Percentiles rank a stretch among this genome's conserved stretches.
phyloP scores from a whole-genome alignment of 2,888 invertebrate genomes.

The Drosophila parthenogenetica region DNA sequence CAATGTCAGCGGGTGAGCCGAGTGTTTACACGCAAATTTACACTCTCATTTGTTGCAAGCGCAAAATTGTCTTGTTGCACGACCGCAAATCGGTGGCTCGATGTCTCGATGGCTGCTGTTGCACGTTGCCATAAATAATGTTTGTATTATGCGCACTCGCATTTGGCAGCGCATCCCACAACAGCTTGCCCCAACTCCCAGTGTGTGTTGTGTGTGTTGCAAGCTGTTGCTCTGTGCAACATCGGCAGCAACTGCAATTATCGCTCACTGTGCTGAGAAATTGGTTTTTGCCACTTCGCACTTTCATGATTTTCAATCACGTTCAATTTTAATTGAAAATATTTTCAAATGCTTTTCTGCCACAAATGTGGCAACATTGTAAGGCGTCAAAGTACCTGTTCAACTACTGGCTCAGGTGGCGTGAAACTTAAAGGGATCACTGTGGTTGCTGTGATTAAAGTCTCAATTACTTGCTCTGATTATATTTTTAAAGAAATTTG shows the following conservation, averaged over 20 bases:
- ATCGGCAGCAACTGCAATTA: slow-evolving; percentile 60
- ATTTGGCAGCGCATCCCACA: slow-evolving; percentile 80
- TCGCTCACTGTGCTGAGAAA: slow-evolving; percentile 81
- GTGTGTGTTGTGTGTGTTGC: slow-evolving; percentile 27
- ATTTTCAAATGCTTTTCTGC: slow-evolving; percentile 60
- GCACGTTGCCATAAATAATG: slow-evolving; percentile 76
- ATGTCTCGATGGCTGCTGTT: slow-evolving; percentile 23
- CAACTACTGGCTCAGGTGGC: neutral
- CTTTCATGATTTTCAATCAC: slow-evolving; percentile 80
- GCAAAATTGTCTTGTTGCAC: slow-evolving; percentile 68
- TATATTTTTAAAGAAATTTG: no score
- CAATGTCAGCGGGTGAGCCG: slow-evolving; percentile 84
- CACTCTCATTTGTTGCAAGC: slow-evolving; percentile 83
- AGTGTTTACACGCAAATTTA: slow-evolving; percentile 86
- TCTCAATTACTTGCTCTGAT: neutral
- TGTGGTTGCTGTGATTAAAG: no score
- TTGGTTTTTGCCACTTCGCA: slow-evolving; percentile 80
- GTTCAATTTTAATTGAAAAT: slow-evolving; percentile 81
- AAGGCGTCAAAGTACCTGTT: neutral
- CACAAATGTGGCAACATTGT: slow-evolving; percentile 33
- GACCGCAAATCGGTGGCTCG: slow-evolving; percentile 60
- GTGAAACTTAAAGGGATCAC: neutral
- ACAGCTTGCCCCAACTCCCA: slow-evolving; percentile 45
- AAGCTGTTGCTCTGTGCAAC: slow-evolving; percentile 29
- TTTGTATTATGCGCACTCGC: slow-evolving; percentile 77